phyloP scores from a whole-genome alignment of 2,888 invertebrate genomes.

The Hydraecia micacea region DNA sequence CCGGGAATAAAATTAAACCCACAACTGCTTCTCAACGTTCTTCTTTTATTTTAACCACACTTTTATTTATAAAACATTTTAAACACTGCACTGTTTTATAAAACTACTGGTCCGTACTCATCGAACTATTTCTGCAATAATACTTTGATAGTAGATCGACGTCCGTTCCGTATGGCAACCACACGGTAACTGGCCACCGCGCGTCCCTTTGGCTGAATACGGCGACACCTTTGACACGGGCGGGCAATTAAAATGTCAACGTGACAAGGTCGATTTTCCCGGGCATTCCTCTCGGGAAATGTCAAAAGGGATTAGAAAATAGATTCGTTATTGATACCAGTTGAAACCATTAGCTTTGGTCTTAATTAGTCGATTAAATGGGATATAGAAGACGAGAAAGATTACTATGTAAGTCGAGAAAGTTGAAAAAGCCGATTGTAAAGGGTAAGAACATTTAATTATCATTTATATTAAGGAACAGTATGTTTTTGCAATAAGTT shows the following conservation, averaged over 20 bases:
- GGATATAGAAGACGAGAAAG: background rate
- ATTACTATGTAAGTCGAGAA: background rate
- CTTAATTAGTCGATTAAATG: background rate
- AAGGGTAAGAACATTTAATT: background rate
- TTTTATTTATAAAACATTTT: constrained; percentile 36
- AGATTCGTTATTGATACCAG: constrained; percentile 29
- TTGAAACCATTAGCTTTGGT: background rate
- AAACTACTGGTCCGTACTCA: constrained; percentile 3
- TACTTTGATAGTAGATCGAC: constrained; percentile 1
- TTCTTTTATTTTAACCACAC: constrained; percentile 29
- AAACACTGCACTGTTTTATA: constrained; percentile 44
- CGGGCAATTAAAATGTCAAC: constrained; percentile 66
- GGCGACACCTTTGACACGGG: constrained; percentile 65
- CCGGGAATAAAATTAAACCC: constrained; percentile 4
- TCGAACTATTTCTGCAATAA: constrained; percentile 44
- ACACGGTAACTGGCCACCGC: constrained; percentile 48
- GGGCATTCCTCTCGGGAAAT: constrained; percentile 55
- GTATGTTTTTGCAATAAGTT: background rate
- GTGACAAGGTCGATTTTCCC: constrained; percentile 66
- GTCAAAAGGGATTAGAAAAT: constrained; percentile 40
- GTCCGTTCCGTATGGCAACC: constrained; percentile 32
- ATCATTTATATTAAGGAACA: background rate
- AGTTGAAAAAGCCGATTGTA: no score
- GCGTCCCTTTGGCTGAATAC: constrained; percentile 56
- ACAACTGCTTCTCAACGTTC: background rate